phyloP scores from a whole-genome alignment of 2,113 vertebrate genomes.

The Polypterus bichir region DNA sequence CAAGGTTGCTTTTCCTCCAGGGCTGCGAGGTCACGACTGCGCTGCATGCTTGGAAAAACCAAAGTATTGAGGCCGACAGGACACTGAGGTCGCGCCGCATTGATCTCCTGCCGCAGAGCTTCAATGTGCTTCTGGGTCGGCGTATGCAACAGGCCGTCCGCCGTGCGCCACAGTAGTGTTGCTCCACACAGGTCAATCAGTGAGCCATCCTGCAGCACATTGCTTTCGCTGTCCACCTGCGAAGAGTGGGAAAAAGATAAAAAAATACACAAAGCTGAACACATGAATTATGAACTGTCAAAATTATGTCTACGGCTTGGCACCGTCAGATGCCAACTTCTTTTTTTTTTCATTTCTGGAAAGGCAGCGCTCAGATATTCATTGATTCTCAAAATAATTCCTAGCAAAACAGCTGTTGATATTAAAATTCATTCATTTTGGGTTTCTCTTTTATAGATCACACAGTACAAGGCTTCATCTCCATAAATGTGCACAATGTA shows the following conservation, averaged over 20 bases:
- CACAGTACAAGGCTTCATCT: too few relatives aligned
- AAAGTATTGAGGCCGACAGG: slow-evolving; percentile 90
- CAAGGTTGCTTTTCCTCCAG: slow-evolving; percentile 95
- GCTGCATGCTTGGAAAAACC: slow-evolving; percentile 90
- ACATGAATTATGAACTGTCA: too few relatives aligned
- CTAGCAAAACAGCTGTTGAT: too few relatives aligned
- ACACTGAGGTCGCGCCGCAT: slow-evolving; percentile 83
- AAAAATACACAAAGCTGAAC: too few relatives aligned
- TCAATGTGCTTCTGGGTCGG: slow-evolving; percentile 96
- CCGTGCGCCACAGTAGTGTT: slow-evolving; percentile 86
- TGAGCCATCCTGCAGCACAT: slow-evolving; percentile 83
- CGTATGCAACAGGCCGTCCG: slow-evolving; percentile 82
- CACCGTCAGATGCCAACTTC: too few relatives aligned
- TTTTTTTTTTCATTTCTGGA: too few relatives aligned
- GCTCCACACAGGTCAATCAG: slow-evolving; percentile 92
- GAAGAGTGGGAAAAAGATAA: neutral
- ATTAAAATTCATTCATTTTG: too few relatives aligned
- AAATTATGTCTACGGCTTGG: too few relatives aligned
- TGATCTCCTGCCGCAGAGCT: slow-evolving; percentile 91
- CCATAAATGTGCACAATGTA: too few relatives aligned
- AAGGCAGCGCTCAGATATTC: too few relatives aligned
- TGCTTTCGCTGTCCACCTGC: slow-evolving; percentile 90
- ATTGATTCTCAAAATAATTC: too few relatives aligned
- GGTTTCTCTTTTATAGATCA: too few relatives aligned
- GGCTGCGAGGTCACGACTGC: slow-evolving; percentile 81